Evolutionary conservation across 2,113 vertebrate species (phyloP), one percentile per base, ranked within the genome.

Genomic region (Calidris pugnax): DNA sequence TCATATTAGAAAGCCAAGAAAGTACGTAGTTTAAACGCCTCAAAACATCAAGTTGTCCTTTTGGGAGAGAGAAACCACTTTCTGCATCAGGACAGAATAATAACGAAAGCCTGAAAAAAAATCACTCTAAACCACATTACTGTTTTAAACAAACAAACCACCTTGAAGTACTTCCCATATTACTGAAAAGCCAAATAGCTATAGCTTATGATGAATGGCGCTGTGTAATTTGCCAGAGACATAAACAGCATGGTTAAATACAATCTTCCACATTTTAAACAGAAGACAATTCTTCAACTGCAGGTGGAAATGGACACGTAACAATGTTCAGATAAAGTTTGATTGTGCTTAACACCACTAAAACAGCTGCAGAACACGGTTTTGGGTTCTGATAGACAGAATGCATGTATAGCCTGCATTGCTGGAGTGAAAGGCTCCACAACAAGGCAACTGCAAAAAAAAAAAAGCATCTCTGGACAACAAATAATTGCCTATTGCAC

Each of bases 111-210:
- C 41, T 87, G 24, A 30, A 55, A 55, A 51, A 55, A 80, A 87
- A 74, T 59, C 35, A 50, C 55, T 89, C 41, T 66, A 71, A 93
- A 87, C 50, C 74, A 77, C 66, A 86, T 57, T 28, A 16, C 75
- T 16, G n/a, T 67, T 92, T 90, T 63, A 93, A 95, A 83, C 50
- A 69, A 92, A 92, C 50, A 23, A 82, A 85, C 7, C 9, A 50
- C 26, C 57, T 45, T 79, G 9, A 89, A 91, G 59, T 80, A 55
- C 32, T 86, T 83, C 37, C 67, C 59, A 10, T 50, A 43, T 33
- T 63, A 73, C 15, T 43, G 78, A 82, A 90, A 83, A 85, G 78
- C 45, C 76, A 32, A 66, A 57, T 18, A 90, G 63, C 90, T 51
- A 30, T 6, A 76, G 66, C n/a, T 39, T 66, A 26, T 71, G 71